phyloP scores from a whole-genome alignment of 2,797 vertebrate species.

The Tachyglossus aculeatus region DNA sequence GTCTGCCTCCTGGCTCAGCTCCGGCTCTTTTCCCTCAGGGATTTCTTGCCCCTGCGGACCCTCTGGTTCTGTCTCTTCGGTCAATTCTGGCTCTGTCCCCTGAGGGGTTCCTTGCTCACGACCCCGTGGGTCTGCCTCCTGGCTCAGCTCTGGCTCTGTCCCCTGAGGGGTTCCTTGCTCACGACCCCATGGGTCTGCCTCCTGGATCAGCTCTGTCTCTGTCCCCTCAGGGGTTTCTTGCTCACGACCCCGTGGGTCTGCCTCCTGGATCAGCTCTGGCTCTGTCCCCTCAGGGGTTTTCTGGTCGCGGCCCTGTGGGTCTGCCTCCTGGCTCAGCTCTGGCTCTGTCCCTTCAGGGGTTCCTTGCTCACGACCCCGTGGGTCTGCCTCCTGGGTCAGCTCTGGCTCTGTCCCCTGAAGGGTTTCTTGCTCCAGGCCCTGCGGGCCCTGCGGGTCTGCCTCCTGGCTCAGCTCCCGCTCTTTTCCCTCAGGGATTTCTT shows the following conservation, averaged over 20 bases:
- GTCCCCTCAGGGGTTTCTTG: neutral
- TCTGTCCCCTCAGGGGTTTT: no score
- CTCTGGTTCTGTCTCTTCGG: conserved; percentile 27
- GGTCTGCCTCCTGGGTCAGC: neutral
- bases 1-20: neutral
- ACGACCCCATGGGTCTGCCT: no score
- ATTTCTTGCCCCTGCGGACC: no score
- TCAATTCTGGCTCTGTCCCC: neutral
- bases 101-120: neutral
- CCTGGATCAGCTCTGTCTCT: no score
- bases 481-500: neutral
- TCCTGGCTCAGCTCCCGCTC: neutral
- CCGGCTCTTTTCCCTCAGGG: neutral
- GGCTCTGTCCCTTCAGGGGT: neutral
- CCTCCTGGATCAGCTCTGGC: no score
- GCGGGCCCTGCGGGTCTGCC: neutral
- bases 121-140: neutral
- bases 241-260: neutral
- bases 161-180: neutral
- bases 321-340: no score
- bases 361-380: no score
- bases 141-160: neutral
- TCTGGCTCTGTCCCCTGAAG: neutral
- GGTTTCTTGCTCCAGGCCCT: neutral
- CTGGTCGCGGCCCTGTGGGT: no score